Conservation (phyloP, 1,140 invertebrate genomes). For the Rhagoletis zephyria region DNA sequence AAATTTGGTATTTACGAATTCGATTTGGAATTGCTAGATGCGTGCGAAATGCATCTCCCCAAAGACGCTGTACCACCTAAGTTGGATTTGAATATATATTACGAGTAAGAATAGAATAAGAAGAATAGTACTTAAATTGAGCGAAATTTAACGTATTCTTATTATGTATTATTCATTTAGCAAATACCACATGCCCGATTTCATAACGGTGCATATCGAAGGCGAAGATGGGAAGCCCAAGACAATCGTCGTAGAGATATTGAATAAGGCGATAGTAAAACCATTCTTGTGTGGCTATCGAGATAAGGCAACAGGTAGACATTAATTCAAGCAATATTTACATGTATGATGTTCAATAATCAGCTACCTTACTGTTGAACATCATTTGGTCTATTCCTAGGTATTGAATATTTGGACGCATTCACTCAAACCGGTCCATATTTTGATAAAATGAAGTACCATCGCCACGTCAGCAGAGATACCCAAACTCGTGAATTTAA, state of each 20-base stretch:
- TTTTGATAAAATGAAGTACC: slow-evolving; percentile 65
- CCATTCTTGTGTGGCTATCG: slow-evolving; percentile 78
- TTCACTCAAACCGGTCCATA: slow-evolving; percentile 77
- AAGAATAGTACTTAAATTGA: background rate
- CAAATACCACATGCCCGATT: slow-evolving; percentile 73
- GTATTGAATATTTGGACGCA: slow-evolving; percentile 76
- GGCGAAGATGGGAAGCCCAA: slow-evolving; percentile 68
- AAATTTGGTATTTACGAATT: slow-evolving; percentile 70
- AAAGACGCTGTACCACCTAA: slow-evolving; percentile 45
- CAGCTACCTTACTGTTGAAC: background rate
- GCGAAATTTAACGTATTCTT: slow-evolving; percentile 6
- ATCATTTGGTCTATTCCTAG: background rate
- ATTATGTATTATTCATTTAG: slow-evolving; percentile 57
- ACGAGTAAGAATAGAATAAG: slow-evolving; percentile 64
- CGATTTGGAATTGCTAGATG: slow-evolving; percentile 58
- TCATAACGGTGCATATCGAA: slow-evolving; percentile 74
- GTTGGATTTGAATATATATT: slow-evolving; percentile 67
- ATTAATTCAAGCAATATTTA: background rate
- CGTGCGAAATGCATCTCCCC: background rate
- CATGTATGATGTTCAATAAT: background rate
- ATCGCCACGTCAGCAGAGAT: slow-evolving; percentile 67
- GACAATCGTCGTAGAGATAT: slow-evolving; percentile 76
- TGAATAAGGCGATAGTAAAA: slow-evolving; percentile 75
- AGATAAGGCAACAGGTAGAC: slow-evolving; percentile 72
- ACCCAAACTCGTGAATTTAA: slow-evolving; percentile 68